Conservation (phyloP, 1,140 invertebrate species). For the Acarapis woodi region DNA sequence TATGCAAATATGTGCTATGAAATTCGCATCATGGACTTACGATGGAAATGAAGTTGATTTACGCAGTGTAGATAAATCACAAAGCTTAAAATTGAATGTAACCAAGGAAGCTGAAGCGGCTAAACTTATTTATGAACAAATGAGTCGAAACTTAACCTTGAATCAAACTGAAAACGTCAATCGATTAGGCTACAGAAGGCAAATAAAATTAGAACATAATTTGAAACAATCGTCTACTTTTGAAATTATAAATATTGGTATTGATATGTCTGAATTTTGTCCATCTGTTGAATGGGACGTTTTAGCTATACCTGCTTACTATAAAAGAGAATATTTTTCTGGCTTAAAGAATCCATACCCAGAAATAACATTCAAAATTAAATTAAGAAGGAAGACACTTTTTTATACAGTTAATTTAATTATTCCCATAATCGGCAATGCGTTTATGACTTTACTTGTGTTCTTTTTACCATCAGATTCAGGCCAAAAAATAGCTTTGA, state of each 20-base stretch:
- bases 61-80: neutral
- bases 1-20: slow-evolving; percentile 70
- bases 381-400: slow-evolving; percentile 71
- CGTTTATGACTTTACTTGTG: slow-evolving; percentile 83
- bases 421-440: slow-evolving; percentile 78
- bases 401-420: slow-evolving; percentile 94
- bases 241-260: too few relatives aligned
- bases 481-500: slow-evolving; percentile 43
- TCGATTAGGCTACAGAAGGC: neutral
- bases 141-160: too few relatives aligned
- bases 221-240: too few relatives aligned
- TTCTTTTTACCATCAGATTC: slow-evolving; percentile 96
- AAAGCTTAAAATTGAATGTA: too few relatives aligned
- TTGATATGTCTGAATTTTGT: slow-evolving; percentile 75
- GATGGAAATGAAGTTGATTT: slow-evolving; percentile 16
- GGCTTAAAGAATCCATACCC: slow-evolving; percentile 38
- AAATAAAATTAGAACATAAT: too few relatives aligned
- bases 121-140: too few relatives aligned
- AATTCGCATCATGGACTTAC: slow-evolving; percentile 93
- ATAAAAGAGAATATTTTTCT: slow-evolving; percentile 36
- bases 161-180: too few relatives aligned
- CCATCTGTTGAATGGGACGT: slow-evolving; percentile 93
- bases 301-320: slow-evolving; percentile 63
- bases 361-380: slow-evolving; percentile 88
- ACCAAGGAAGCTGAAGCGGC: neutral